Base-by-base conservation (phyloP, 1,140 invertebrate genomes). In the Teleopsis dalmanni region DNA sequence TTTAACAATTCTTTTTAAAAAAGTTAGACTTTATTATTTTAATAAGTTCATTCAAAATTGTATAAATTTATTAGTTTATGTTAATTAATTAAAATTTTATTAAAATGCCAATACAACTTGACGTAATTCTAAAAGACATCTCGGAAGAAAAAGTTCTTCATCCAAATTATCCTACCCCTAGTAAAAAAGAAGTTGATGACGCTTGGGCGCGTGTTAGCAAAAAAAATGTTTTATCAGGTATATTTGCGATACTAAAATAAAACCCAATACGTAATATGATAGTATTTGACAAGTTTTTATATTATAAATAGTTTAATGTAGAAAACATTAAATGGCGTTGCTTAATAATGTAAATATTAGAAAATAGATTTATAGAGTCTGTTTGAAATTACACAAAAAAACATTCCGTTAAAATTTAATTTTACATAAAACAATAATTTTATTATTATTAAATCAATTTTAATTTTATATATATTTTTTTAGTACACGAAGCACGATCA, bases 21-120 rank as follows among this genome's bases (percentile, higher is more conserved):
- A n/a, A n/a, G n/a, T n/a, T n/a, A n/a, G n/a, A n/a, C n/a, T n/a
- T n/a, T n/a, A n/a, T n/a, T n/a, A n/a, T n/a, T n/a, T n/a, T n/a
- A n/a, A n/a, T n/a, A n/a, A n/a, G n/a, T n/a, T n/a, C n/a, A n/a
- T n/a, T n/a, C n/a, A n/a, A n/a, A n/a, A n/a, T n/a, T n/a, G n/a
- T n/a, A n/a, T n/a, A n/a, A n/a, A n/a, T n/a, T n/a, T n/a, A n/a
- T n/a, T n/a, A n/a, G n/a, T n/a, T n/a, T n/a, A n/a, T n/a, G n/a
- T n/a, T n/a, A n/a, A n/a, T n/a, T n/a, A n/a, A n/a, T n/a, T n/a
- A n/a, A n/a, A n/a, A n/a, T n/a, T 25, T 16, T 27, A 42, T 22
- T 3, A 67, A 59, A 47, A 68, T 68, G 65, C 57, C 65, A 23
- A 68, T 68, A 26, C 62, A 68, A 46, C 45, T 68, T 43, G 65